These are phyloP conservation scores for Ammodramus savannarum DNA, from an alignment of 2,113 vertebrate species.

Conservation along the genomic window DNA sequence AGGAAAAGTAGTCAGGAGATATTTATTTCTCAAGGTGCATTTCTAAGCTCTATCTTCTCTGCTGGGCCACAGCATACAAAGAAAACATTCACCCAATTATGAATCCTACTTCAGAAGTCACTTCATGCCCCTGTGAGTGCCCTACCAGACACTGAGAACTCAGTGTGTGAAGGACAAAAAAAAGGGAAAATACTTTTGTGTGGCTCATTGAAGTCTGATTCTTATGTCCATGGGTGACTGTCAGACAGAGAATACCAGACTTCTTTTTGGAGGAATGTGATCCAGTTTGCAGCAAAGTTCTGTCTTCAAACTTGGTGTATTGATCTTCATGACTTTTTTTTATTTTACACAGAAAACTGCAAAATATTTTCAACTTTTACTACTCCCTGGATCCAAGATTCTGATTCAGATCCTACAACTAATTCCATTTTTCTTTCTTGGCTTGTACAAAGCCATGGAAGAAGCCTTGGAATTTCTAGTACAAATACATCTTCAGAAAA, in stretches of 20 bases:
- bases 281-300: neutral
- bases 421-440: neutral
- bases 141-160: neutral
- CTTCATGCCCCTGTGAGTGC: neutral
- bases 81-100: neutral
- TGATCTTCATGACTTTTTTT: neutral
- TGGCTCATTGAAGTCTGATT: neutral
- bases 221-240: neutral
- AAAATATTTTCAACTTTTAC: neutral
- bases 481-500: neutral
- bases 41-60: neutral
- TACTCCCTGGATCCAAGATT: neutral
- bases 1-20: neutral
- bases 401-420: neutral
- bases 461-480: neutral
- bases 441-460: neutral
- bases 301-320: neutral
- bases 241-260: neutral
- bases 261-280: neutral
- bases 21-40: neutral
- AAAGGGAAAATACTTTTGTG: neutral
- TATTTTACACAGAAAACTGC: neutral
- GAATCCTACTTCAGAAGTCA: neutral
- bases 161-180: neutral
- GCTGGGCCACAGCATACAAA: accelerated